Base-by-base conservation (phyloP, 2,797 vertebrate species). In the Anniella stebbinsi region DNA sequence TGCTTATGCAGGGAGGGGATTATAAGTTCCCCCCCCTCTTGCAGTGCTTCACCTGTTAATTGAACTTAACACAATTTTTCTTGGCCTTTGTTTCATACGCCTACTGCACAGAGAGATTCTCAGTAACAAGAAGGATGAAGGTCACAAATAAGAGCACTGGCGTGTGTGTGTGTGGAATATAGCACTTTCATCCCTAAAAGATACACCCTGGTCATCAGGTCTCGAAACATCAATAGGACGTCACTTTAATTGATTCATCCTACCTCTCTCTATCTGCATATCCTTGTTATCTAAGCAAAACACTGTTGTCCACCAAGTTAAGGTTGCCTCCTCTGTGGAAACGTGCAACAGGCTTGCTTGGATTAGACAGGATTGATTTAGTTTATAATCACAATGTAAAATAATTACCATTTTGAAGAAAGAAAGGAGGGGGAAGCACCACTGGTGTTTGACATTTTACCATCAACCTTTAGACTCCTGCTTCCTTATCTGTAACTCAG, bases 181-280 rank as follows among this genome's bases (percentile, higher is more conserved):
- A 94, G 88, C 75, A 69, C 93, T 81, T 87, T 36, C 8, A 95
- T 95, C 94, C 93, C 91, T 93, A 92, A 93, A 96, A 96, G 95
- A 96, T 95, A 95, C 93, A 95, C 96, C 94, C 93, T 93, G 93
- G 94, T 95, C 94, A 95, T 95, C 93, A 92, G 93, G 94, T 88
- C 93, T 95, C 94, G 94, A 95, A 92, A 88, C 90, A 91, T 95
- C 93, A 95, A 93, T 93, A 95, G 89, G 86, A 88, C 91, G 88
- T 87, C 93, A 89, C 91, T 93, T 95, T 95, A 96, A 96, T 96
- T 96, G 95, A 96, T 95, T 95, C 95, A 95, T 95, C 75, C 38
- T 95, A 87, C 89, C 78, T 95, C 72, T 80, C 87, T 9, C 91
- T 94, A 92, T 93, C 94, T 92, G 88, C 91, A 89, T 94, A 93